Conservation (phyloP, 2,797 vertebrate genomes). For the Xyrichtys novacula region DNA sequence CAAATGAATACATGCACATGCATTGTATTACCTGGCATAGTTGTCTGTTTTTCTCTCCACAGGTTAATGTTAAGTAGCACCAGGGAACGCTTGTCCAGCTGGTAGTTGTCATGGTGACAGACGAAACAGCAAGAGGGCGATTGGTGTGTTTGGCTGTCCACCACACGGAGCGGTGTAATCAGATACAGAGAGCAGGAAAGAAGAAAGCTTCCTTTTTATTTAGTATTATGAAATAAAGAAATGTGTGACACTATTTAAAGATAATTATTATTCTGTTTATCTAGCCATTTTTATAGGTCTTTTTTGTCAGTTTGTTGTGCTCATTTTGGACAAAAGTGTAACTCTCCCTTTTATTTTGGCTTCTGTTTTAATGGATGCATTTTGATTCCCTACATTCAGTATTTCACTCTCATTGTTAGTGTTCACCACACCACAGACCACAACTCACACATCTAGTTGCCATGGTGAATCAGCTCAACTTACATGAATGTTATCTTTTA, state of each 20-base stretch:
- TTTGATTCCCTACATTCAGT: constrained; percentile 73
- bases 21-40: constrained; percentile 11
- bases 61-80: constrained; percentile 84
- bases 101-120: constrained; percentile 79
- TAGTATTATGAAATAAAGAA: constrained; percentile 90
- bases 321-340: constrained; percentile 79
- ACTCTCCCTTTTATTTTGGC: constrained; percentile 66
- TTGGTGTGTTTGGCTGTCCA: constrained; percentile 81
- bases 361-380: constrained; percentile 75
- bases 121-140: constrained; percentile 81
- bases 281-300: constrained; percentile 83
- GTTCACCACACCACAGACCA: constrained; percentile 73
- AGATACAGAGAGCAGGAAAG: constrained; percentile 64
- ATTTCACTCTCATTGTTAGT: constrained; percentile 69
- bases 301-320: constrained; percentile 87
- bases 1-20: constrained; percentile 5
- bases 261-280: constrained; percentile 89
- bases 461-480: constrained; percentile 30
- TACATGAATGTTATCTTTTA: constrained; percentile 27
- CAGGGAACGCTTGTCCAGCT: constrained; percentile 83
- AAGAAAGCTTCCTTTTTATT: constrained; percentile 88
- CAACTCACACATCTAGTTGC: constrained; percentile 61
- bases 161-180: constrained; percentile 64
- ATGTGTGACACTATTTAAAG: constrained; percentile 92
- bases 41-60: constrained; percentile 55